These are phyloP conservation scores for Sesamia inferens DNA, from an alignment of 2,888 invertebrate species.

Conservation along the genomic window DNA sequence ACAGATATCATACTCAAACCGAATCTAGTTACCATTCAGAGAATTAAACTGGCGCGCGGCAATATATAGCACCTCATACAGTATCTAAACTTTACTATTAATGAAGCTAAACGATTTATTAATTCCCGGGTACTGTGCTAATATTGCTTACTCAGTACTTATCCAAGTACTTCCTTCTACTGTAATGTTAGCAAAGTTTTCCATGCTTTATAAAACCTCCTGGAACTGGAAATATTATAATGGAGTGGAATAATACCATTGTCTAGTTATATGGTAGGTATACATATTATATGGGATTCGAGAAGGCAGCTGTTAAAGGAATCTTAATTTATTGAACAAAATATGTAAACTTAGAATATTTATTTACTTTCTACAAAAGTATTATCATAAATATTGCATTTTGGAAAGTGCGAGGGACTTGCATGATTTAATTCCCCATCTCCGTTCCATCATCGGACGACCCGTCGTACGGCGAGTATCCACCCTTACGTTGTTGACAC, in stretches of 20 bases:
- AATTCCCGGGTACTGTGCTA: conserved; percentile 12
- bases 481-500: too few species aligned
- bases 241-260: too few species aligned
- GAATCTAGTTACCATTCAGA: not conserved
- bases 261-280: too few species aligned
- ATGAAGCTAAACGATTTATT: conserved; percentile 63
- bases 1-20: conserved; percentile 18
- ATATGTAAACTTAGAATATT: not conserved
- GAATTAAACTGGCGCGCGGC: conserved; percentile 24
- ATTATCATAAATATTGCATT: too few species aligned
- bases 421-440: too few species aligned
- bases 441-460: too few species aligned
- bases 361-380: too few species aligned
- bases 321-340: not conserved
- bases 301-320: not conserved
- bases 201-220: conserved; percentile 6
- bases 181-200: conserved; percentile 24
- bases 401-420: too few species aligned
- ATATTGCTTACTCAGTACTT: conserved; percentile 28
- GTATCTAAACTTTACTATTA: conserved; percentile 48
- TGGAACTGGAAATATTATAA: not conserved
- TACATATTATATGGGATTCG: not conserved
- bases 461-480: too few species aligned
- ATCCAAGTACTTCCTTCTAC: not conserved
- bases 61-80: conserved; percentile 40